These are phyloP conservation scores for Dreissena polymorpha DNA, from an alignment of 1,140 invertebrate species.

Conservation along the genomic window DNA sequence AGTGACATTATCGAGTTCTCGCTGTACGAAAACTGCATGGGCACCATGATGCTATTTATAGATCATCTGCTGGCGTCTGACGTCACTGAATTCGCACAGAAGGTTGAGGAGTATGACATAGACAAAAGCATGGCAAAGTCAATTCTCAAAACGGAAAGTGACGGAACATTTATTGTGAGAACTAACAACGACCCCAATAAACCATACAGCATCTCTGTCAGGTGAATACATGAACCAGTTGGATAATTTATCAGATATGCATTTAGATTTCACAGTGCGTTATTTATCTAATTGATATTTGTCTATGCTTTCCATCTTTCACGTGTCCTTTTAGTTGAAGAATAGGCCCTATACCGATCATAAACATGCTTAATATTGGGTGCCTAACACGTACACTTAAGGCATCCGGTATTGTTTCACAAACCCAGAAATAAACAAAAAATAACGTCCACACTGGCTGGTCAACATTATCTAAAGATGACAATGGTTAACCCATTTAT, in stretches of 20 bases:
- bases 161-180: conserved; percentile 16
- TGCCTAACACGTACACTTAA: neutral
- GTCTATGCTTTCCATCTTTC: neutral
- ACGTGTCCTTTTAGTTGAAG: neutral
- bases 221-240: conserved; percentile 1
- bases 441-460: neutral
- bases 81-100: neutral
- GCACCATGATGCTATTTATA: conserved; percentile 3
- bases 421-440: neutral
- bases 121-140: conserved; percentile 8
- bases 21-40: neutral
- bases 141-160: neutral
- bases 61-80: neutral
- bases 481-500: too few relatives aligned
- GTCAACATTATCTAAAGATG: neutral
- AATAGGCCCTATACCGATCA: neutral
- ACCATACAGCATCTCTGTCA: conserved; percentile 6
- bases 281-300: neutral
- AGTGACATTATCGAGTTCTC: neutral
- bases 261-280: neutral
- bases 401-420: neutral
- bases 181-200: neutral
- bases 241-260: neutral
- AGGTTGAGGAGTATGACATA: neutral
- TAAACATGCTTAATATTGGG: neutral